A percentile compares a stretch with the other conserved stretches of the same genome.
Evolutionary conservation across 2,888 invertebrate species (phyloP).

Genomic region (Cryptocheilus praepositus): DNA sequence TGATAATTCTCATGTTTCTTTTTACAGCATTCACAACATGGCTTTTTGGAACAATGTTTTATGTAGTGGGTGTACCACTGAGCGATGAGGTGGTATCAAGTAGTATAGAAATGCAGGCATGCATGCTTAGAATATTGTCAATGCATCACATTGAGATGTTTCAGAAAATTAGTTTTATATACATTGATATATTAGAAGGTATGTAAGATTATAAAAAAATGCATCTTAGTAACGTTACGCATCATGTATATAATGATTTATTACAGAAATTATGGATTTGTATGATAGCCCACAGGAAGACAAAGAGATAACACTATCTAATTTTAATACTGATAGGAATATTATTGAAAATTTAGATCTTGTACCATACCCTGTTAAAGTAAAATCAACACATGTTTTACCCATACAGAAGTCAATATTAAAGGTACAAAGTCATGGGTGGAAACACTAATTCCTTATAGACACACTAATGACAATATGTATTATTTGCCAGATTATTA

Average conservation of each 20-base stretch:
- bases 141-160: slow-evolving; percentile 60
- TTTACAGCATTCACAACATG: slow-evolving; percentile 79
- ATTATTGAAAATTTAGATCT: slow-evolving; percentile 61
- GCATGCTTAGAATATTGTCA: slow-evolving; percentile 66
- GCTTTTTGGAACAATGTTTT: slow-evolving; percentile 82
- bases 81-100: slow-evolving; percentile 54
- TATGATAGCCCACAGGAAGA: slow-evolving; percentile 32
- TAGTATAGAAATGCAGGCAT: slow-evolving; percentile 67
- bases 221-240: slow-evolving; percentile 9
- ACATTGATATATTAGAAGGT: slow-evolving; percentile 64
- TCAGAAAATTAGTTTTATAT: slow-evolving; percentile 59
- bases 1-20: slow-evolving; percentile 3
- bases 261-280: slow-evolving; percentile 62
- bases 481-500: slow-evolving; percentile 44
- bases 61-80: slow-evolving; percentile 77
- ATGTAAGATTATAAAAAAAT: slow-evolving; percentile 22
- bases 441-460: background rate
- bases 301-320: slow-evolving; percentile 38
- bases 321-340: slow-evolving; percentile 56
- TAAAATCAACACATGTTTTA: slow-evolving; percentile 50
- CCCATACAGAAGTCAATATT: slow-evolving; percentile 59
- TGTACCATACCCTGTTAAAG: slow-evolving; percentile 54
- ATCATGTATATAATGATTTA: slow-evolving; percentile 40
- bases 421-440: slow-evolving; percentile 45
- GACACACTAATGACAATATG: slow-evolving; percentile 5